Evolutionary conservation across 2,797 vertebrate genomes (phyloP).

Genomic region (Mormyrus proboscirostris): DNA sequence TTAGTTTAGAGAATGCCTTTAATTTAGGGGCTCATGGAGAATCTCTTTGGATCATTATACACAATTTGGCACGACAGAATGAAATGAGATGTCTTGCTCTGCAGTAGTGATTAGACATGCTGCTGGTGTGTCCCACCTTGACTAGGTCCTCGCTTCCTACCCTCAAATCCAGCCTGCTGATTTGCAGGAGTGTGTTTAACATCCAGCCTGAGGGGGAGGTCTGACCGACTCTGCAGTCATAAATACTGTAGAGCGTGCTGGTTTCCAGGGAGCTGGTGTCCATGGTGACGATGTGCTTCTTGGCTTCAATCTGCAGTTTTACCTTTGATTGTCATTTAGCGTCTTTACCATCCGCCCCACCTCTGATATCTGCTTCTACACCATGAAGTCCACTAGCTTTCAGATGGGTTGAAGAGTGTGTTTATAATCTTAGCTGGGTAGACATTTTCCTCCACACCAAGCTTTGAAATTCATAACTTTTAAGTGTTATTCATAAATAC

Average conservation of each 20-base stretch:
- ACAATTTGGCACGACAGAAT: background rate
- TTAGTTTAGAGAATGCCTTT: background rate
- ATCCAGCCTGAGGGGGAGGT: background rate
- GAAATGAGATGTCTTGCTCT: background rate
- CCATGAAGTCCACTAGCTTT: background rate
- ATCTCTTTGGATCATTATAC: background rate
- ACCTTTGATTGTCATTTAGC: background rate
- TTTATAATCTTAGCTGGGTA: background rate
- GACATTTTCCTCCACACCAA: background rate
- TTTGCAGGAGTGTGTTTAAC: background rate
- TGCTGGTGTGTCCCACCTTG: background rate
- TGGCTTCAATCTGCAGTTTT: background rate
- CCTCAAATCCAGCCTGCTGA: background rate
- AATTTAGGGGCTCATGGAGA: background rate
- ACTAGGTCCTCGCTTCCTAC: background rate
- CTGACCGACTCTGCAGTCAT: background rate
- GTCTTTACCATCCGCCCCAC: background rate
- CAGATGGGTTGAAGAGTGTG: background rate
- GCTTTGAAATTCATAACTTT: background rate
- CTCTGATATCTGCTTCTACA: background rate
- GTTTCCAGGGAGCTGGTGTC: background rate
- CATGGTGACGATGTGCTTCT: constrained; percentile 2
- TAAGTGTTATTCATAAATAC: background rate
- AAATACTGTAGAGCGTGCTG: background rate
- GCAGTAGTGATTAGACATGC: background rate